phyloP scores from a whole-genome alignment of 2,888 invertebrate species.

The Drosophila anomelani region DNA sequence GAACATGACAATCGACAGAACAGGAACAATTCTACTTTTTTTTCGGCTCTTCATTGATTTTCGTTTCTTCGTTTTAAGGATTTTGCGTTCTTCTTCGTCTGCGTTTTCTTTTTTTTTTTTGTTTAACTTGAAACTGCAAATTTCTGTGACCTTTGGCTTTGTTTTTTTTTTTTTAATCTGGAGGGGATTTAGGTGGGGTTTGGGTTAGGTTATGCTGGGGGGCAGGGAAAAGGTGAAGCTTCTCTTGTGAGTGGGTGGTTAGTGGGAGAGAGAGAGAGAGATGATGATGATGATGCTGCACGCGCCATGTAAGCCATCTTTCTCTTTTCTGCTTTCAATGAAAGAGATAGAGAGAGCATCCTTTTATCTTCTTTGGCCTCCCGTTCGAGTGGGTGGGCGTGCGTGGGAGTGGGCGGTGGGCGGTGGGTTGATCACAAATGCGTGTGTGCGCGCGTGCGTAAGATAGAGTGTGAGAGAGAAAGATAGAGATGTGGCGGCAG shows the following conservation, averaged over 20 bases:
- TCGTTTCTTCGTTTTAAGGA: slow-evolving; percentile 14
- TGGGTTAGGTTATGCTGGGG: slow-evolving; percentile 9
- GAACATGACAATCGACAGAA: slow-evolving; percentile 85
- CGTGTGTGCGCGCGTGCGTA: slow-evolving; percentile 41
- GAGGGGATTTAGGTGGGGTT: slow-evolving; percentile 1
- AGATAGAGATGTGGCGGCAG: slow-evolving; percentile 27
- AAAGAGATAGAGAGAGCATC: not conserved
- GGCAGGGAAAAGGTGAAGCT: slow-evolving; percentile 4
- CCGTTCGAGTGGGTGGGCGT: not conserved
- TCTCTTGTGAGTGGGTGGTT: slow-evolving; percentile 19
- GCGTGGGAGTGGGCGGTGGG: slow-evolving; percentile 11
- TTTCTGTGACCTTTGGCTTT: slow-evolving; percentile 42
- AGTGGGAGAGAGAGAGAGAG: slow-evolving; percentile 4
- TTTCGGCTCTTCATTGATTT: slow-evolving; percentile 56
- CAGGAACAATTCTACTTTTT: slow-evolving; percentile 84
- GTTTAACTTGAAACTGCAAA: slow-evolving; percentile 31
- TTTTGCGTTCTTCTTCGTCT: slow-evolving; percentile 31
- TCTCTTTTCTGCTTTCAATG: not conserved
- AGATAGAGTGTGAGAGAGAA: not conserved
- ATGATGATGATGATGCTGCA: slow-evolving; percentile 1
- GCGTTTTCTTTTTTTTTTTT: slow-evolving; percentile 6
- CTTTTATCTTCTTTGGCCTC: slow-evolving; percentile 1
- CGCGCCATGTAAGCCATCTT: not conserved
- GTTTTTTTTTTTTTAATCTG: slow-evolving; percentile 16
- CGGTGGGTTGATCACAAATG: slow-evolving; percentile 29